A percentile compares a stretch with the other conserved stretches of the same genome.
Evolutionary conservation across 2,888 invertebrate genomes (phyloP).

Genomic region (Mesochorus sp.): DNA sequence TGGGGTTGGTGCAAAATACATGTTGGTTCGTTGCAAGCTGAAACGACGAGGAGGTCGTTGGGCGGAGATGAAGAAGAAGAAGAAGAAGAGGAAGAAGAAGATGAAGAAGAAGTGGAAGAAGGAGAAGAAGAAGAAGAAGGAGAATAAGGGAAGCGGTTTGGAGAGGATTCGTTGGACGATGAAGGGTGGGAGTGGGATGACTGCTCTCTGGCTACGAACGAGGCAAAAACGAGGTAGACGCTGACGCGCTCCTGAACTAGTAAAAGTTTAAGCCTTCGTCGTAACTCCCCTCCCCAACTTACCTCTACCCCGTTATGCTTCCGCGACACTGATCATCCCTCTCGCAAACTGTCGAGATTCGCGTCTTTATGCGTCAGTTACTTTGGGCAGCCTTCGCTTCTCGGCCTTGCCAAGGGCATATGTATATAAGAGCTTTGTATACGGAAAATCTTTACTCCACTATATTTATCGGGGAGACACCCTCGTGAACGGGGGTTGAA

Average conservation of each 20-base stretch:
- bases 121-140: neutral
- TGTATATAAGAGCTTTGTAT: slow-evolving; percentile 5
- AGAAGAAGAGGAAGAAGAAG: neutral
- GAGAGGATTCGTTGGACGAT: slow-evolving; percentile 29
- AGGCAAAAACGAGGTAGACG: slow-evolving; percentile 75
- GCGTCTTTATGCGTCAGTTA: slow-evolving; percentile 72
- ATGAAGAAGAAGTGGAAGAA: neutral
- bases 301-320: slow-evolving; percentile 70
- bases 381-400: slow-evolving; percentile 54
- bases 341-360: slow-evolving; percentile 71
- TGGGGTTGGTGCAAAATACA: slow-evolving; percentile 39
- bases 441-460: slow-evolving; percentile 3
- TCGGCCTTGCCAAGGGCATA: slow-evolving; percentile 9
- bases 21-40: slow-evolving; percentile 41
- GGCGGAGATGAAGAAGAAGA: slow-evolving; percentile 31
- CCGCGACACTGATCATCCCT: slow-evolving; percentile 73
- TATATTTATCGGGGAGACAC: neutral
- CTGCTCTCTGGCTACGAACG: slow-evolving; percentile 49
- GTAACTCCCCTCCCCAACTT: slow-evolving; percentile 66
- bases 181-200: slow-evolving; percentile 25
- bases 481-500: slow-evolving; percentile 7
- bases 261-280: slow-evolving; percentile 77
- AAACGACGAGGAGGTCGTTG: slow-evolving; percentile 60
- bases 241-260: slow-evolving; percentile 73
- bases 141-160: slow-evolving; percentile 14